Evolutionary conservation across 2,888 invertebrate species (phyloP), one percentile per base, ranked within the genome.

Genomic region (Arenicola marina): DNA sequence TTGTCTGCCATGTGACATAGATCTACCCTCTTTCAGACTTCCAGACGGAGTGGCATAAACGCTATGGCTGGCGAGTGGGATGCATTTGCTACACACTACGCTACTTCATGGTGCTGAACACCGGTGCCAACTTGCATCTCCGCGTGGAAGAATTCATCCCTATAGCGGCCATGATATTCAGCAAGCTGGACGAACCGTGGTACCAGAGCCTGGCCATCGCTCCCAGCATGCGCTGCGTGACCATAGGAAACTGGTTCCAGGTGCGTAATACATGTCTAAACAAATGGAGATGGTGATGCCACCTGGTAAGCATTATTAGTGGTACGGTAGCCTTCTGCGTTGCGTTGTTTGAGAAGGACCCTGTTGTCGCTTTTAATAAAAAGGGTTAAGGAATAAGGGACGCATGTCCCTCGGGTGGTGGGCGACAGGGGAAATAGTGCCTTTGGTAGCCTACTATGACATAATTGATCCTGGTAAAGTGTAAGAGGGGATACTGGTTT

Each of bases 171-270:
- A 65, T 75, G 58, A 73, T 72, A 2, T 70, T 66, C 46, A 29
- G 56, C 29, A 34, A 55, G 45, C 56, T 65, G 34, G 67, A 72
- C 7, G 72, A 73, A 38, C 38, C 53, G 0, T 66, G 72, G 51
- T 80, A 76, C 61, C 76, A 76, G 61, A 34, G 56, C 3, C 62
- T 79, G 18, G 46, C 61, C 3, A 56, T 81, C 7, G 59, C 69
- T 11, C 81, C 81, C 0, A 72, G 73, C 2, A 66, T 71, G 0
- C 64, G 81, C 44, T 76, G 77, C 70, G 70, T 80, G 18, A 78
- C 79, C 34, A 71, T 81, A 28, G 76, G 73, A 18, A 78, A 73
- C 68, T 78, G 79, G 77, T 78, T 78, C 56, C 77, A 78, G 78
- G 81, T 81, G 18, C 3, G 21, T 38, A 34, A n/a, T 58, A 11